Evolutionary conservation across 2,888 invertebrate genomes (phyloP), one percentile per base, ranked within the genome.

Genomic region (Arctia plantaginis): DNA sequence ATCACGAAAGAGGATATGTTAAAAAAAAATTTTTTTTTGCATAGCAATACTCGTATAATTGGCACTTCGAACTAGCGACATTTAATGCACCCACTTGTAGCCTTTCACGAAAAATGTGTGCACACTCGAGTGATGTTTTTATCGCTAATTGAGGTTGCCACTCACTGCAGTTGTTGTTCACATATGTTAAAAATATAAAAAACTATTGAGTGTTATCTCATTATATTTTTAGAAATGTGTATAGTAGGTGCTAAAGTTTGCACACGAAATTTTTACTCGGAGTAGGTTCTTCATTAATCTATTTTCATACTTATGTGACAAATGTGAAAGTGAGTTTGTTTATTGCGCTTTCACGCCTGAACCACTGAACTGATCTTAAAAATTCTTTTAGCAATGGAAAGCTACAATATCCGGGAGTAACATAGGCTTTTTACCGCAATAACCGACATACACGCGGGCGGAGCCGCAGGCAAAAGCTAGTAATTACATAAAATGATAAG

Each of bases 81-180:
- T 77, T 69, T 73, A 81, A 76, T 72, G 74, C 70, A 20, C 27
- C 80, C 83, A 88, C 86, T 87, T 87, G 85, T 85, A 84, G 82
- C 84, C 77, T 83, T 84, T 81, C 79, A 83, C 80, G 72, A 79
- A 77, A 82, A 82, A 81, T 78, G 80, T 78, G 78, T 78, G 78
- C 75, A 41, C 72, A 73, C 74, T 82, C 75, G 76, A 87, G 83
- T 86, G 82, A 73, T 75, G 81, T 85, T 86, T 86, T 87, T 85
- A 71, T 80, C 67, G 30, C 81, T 80, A 83, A 82, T 84, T 85
- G 80, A 84, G 77, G 84, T 78, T 81, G 73, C 47, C 72, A 66
- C 73, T 62, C 64, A 64, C 51, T 30, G 33, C 78, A 80, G 77
- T 78, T 83, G 82, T 82, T 85, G 81, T 82, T 76, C 72, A 72